Evolutionary conservation across 2,888 invertebrate genomes (phyloP).

Genomic region (Hypselothyrea guttata): DNA sequence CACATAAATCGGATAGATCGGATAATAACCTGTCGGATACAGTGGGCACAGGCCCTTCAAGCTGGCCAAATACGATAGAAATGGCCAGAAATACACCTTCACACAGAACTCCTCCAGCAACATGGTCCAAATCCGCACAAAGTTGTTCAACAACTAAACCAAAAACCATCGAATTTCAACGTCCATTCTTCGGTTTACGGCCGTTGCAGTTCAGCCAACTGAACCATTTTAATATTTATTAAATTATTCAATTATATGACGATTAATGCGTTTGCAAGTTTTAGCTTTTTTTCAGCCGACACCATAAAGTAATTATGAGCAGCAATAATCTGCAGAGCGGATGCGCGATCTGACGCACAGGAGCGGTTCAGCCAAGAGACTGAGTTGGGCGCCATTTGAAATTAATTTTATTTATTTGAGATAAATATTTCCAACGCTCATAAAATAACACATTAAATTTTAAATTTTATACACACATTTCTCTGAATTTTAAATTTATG

Average conservation of each 20-base stretch:
- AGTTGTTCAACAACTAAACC: slow-evolving; percentile 41
- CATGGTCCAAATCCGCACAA: slow-evolving; percentile 43
- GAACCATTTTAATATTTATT: slow-evolving; percentile 27
- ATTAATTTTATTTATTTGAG: too few species aligned
- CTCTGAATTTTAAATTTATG: too few species aligned
- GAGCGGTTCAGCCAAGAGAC: slow-evolving; percentile 22
- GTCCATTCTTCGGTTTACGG: background rate
- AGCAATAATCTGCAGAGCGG: slow-evolving; percentile 8
- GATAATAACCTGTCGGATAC: slow-evolving; percentile 73
- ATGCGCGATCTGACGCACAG: slow-evolving; percentile 13
- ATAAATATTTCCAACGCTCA: too few species aligned
- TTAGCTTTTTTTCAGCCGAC: slow-evolving; percentile 29
- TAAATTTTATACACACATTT: too few species aligned
- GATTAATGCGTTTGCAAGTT: slow-evolving; percentile 28
- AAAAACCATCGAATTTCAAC: too few species aligned
- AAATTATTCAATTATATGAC: slow-evolving; percentile 53
- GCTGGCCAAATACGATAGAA: slow-evolving; percentile 80
- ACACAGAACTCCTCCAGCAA: slow-evolving; percentile 79
- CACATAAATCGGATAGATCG: slow-evolving; percentile 66
- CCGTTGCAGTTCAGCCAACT: slow-evolving; percentile 46
- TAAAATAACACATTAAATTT: too few species aligned
- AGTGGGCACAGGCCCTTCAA: slow-evolving; percentile 80
- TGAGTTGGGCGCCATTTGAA: background rate
- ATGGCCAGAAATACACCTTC: slow-evolving; percentile 81
- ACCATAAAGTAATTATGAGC: slow-evolving; percentile 35